A percentile compares a stretch with the other conserved stretches of the same genome.
phyloP scores from a whole-genome alignment of 2,113 vertebrate species.

The Pteropus alecto region DNA sequence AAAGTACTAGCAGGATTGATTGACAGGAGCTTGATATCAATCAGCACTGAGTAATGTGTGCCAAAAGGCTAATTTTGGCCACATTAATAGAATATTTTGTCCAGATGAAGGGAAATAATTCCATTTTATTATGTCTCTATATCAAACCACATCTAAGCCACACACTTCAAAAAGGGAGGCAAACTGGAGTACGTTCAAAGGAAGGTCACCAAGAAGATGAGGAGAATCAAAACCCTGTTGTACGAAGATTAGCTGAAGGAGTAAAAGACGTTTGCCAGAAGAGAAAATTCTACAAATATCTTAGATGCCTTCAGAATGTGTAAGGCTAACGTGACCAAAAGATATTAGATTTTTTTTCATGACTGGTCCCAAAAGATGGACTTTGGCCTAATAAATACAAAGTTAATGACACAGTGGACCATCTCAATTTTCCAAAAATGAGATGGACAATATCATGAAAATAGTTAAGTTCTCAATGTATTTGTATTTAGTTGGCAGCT shows the following conservation, averaged over 20 bases:
- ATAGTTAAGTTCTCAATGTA: neutral
- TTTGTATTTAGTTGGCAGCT: neutral
- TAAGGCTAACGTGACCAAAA: neutral
- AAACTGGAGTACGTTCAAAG: constrained; percentile 52
- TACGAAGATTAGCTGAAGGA: neutral
- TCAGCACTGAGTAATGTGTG: constrained; percentile 52
- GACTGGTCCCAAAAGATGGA: neutral
- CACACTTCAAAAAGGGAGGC: constrained; percentile 33
- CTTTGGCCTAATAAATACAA: neutral
- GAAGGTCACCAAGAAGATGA: neutral
- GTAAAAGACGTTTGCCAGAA: neutral
- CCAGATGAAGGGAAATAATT: constrained; percentile 67
- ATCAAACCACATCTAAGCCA: constrained; percentile 41
- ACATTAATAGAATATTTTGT: constrained; percentile 59
- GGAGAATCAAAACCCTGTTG: neutral
- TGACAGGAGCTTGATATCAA: constrained; percentile 65
- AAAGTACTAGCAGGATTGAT: constrained; percentile 38
- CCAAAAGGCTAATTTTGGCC: constrained; percentile 74
- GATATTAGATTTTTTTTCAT: neutral
- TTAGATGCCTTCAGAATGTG: neutral
- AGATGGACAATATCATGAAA: neutral
- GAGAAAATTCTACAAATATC: neutral
- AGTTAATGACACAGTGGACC: neutral
- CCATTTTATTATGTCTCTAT: constrained; percentile 30
- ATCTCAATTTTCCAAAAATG: neutral